These are phyloP conservation scores for Hippocampus guttulatus DNA, from an alignment of 2,113 vertebrate genomes.

Conservation along the genomic window DNA sequence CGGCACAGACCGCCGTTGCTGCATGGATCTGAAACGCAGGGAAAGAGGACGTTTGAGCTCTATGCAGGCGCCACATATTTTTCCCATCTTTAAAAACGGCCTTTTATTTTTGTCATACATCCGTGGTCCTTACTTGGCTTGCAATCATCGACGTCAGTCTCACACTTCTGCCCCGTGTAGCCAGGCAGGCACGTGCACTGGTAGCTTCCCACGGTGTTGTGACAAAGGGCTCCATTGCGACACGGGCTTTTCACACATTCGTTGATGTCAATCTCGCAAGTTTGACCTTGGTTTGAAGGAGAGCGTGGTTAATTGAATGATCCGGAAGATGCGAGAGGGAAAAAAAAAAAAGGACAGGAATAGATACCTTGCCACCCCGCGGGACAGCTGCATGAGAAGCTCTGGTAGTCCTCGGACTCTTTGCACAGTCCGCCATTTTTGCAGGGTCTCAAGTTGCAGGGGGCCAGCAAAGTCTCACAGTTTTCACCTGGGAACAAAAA, in stretches of 20 bases:
- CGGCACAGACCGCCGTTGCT: conserved; percentile 91
- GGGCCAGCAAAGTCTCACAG: conserved; percentile 86
- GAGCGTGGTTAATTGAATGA: background rate
- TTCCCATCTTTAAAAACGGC: background rate
- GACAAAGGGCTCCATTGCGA: conserved; percentile 80
- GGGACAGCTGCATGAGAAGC: conserved; percentile 91
- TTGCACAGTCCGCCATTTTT: conserved; percentile 84
- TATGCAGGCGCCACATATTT: background rate
- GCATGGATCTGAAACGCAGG: conserved; percentile 80
- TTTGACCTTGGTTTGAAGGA: conserved; percentile 79
- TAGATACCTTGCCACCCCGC: conserved; percentile 90
- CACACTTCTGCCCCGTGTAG: conserved; percentile 83
- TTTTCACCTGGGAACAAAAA: conserved; percentile 76
- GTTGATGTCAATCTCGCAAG: conserved; percentile 91
- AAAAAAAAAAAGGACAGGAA: background rate
- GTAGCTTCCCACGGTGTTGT: conserved; percentile 85
- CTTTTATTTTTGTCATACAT: too few relatives aligned
- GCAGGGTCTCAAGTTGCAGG: conserved; percentile 83
- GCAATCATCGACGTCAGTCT: conserved; percentile 87
- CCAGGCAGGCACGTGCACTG: conserved; percentile 82
- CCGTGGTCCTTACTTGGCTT: conserved; percentile 82
- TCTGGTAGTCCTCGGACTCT: conserved; percentile 87
- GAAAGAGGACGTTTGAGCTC: background rate
- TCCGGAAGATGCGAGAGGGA: background rate
- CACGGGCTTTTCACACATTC: conserved; percentile 93